Conservation (phyloP, 2,113 vertebrate species). For the Corythornis madagascariensis region DNA sequence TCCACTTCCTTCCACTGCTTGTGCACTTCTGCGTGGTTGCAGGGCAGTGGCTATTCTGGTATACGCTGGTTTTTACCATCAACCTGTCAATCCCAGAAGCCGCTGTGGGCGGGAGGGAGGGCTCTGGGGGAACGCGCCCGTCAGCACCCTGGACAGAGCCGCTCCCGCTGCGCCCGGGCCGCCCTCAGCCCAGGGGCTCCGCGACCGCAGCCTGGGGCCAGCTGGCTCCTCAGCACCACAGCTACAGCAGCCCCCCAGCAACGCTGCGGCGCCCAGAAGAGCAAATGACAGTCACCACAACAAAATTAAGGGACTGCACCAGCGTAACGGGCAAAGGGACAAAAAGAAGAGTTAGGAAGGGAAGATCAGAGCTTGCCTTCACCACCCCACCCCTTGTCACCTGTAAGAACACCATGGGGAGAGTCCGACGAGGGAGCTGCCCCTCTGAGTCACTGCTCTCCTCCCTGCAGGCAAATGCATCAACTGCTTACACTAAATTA, state of each 20-base stretch:
- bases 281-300: not conserved
- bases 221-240: rapidly evolving
- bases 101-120: too few relatives aligned
- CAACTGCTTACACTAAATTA: not conserved
- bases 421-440: not conserved
- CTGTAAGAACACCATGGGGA: not conserved
- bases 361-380: not conserved
- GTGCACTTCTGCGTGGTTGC: not conserved
- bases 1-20: rapidly evolving
- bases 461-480: not conserved
- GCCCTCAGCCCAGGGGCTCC: too few relatives aligned
- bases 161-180: not conserved
- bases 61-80: not conserved
- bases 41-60: not conserved
- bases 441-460: not conserved
- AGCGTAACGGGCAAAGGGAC: not conserved
- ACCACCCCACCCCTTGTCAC: not conserved
- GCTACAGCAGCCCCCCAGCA: not conserved
- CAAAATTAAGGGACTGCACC: not conserved
- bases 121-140: too few relatives aligned
- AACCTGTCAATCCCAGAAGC: not conserved
- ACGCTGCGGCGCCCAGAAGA: rapidly evolving
- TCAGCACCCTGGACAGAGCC: constrained; percentile 70
- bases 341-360: not conserved
- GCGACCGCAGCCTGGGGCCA: too few relatives aligned